These are phyloP conservation scores for Theonella swinhoei DNA, from an alignment of 37 sponge, comb jelly and placozoan genomes.

Conservation along the genomic window DNA sequence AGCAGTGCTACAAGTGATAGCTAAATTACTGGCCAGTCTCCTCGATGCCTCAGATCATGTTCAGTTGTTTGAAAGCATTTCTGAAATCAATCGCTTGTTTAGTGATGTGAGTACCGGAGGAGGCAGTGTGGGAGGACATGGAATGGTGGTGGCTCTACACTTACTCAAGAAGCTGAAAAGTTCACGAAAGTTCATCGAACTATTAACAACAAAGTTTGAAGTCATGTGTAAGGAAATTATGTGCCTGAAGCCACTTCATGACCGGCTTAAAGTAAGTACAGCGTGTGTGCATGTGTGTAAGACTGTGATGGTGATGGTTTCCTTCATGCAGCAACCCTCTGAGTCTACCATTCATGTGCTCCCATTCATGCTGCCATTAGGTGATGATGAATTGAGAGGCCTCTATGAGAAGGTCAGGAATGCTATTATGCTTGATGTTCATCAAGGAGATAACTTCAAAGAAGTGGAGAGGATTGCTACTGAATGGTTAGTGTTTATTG, in stretches of 20 bases:
- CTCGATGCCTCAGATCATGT: slow-evolving; percentile 26
- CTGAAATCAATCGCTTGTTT: slow-evolving; percentile 45
- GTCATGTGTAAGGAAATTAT: neutral
- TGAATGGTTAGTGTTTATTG: slow-evolving; percentile 55
- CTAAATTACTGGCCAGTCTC: slow-evolving; percentile 34
- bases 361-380: slow-evolving; percentile 69
- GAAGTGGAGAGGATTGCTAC: slow-evolving; percentile 36
- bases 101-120: slow-evolving; percentile 66
- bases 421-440: slow-evolving; percentile 39
- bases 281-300: too few relatives aligned
- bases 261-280: slow-evolving; percentile 1
- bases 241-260: slow-evolving; percentile 43
- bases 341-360: slow-evolving; percentile 51
- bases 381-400: slow-evolving; percentile 10
- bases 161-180: slow-evolving; percentile 57
- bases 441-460: slow-evolving; percentile 12
- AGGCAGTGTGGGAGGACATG: slow-evolving; percentile 67
- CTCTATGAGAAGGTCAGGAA: slow-evolving; percentile 43
- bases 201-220: slow-evolving; percentile 35
- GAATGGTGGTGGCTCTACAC: slow-evolving; percentile 62
- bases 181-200: slow-evolving; percentile 48
- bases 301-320: neutral
- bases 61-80: neutral
- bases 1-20: slow-evolving; percentile 78
- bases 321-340: slow-evolving; percentile 2